Conservation (phyloP, 2,888 invertebrate genomes). For the Apotomis capreana region DNA sequence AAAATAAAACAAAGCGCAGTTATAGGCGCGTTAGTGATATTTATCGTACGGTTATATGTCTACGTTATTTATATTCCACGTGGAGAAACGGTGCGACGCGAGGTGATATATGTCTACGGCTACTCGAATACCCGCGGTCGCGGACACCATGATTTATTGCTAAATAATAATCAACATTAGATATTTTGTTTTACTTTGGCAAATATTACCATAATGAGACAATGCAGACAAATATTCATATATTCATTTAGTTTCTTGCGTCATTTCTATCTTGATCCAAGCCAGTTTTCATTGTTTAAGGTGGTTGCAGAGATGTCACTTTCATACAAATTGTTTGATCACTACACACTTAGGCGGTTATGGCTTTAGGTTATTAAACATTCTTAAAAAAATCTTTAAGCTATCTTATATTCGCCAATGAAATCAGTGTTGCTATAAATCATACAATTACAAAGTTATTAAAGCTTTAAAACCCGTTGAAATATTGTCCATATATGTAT, state of each 20-base stretch:
- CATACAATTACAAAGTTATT: no score
- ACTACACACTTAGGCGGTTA: no score
- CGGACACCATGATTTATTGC: slow-evolving; percentile 23
- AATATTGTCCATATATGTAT: no score
- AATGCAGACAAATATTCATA: not conserved
- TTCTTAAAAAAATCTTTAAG: no score
- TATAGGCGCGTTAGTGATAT: slow-evolving; percentile 45
- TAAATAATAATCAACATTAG: not conserved
- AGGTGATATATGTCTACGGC: slow-evolving; percentile 36
- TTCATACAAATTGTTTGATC: no score
- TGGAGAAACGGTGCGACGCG: slow-evolving; percentile 29
- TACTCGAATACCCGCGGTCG: slow-evolving; percentile 26
- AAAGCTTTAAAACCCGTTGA: no score
- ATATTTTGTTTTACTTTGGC: not conserved
- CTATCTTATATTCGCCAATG: no score
- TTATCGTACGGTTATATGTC: slow-evolving; percentile 44
- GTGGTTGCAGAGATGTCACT: no score
- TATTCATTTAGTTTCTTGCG: not conserved
- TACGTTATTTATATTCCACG: slow-evolving; percentile 44
- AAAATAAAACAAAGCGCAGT: slow-evolving; percentile 50
- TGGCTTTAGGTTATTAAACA: no score
- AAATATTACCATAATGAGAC: slow-evolving; percentile 5
- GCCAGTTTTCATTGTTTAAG: no score
- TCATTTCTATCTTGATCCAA: no score
- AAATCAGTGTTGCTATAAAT: no score